Percentiles rank a stretch among this genome's conserved stretches.
These are phyloP conservation scores for Agrilus planipennis DNA, from an alignment of 1,140 invertebrate genomes.

Conservation along the genomic window DNA sequence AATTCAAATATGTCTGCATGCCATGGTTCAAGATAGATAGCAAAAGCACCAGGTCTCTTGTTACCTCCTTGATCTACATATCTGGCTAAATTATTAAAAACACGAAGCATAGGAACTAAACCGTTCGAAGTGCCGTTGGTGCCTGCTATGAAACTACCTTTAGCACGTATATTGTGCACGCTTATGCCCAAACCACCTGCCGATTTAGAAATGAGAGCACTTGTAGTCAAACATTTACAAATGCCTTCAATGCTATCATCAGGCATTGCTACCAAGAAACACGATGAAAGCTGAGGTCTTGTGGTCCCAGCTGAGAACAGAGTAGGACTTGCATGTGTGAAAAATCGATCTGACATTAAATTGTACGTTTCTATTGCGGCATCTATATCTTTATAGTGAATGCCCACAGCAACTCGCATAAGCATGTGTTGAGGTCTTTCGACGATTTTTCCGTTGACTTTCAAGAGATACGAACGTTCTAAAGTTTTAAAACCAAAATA, in stretches of 20 bases:
- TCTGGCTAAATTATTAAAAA: slow-evolving; percentile 91
- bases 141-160: slow-evolving; percentile 84
- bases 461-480: slow-evolving; percentile 89
- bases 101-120: slow-evolving; percentile 92
- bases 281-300: slow-evolving; percentile 87
- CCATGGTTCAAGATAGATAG: slow-evolving; percentile 98
- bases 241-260: slow-evolving; percentile 99
- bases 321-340: slow-evolving; percentile 96
- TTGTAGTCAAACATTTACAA: slow-evolving; percentile 87
- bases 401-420: slow-evolving; percentile 95
- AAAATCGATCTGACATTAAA: slow-evolving; percentile 88
- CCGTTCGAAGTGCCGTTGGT: slow-evolving; percentile 95
- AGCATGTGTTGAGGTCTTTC: slow-evolving; percentile 98
- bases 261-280: slow-evolving; percentile 90
- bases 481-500: slow-evolving; percentile 99
- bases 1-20: slow-evolving; percentile 97
- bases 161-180: slow-evolving; percentile 90
- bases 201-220: slow-evolving; percentile 92
- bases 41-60: slow-evolving; percentile 97
- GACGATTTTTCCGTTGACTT: slow-evolving; percentile 86
- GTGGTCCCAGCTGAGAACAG: slow-evolving; percentile 91
- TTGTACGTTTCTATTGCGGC: slow-evolving; percentile 95
- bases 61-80: slow-evolving; percentile 99
- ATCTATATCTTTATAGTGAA: slow-evolving; percentile 91
- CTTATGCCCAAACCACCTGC: slow-evolving; percentile 96